Evolutionary conservation across 2,113 vertebrate genomes (phyloP).

Genomic region (Montifringilla adamsi): DNA sequence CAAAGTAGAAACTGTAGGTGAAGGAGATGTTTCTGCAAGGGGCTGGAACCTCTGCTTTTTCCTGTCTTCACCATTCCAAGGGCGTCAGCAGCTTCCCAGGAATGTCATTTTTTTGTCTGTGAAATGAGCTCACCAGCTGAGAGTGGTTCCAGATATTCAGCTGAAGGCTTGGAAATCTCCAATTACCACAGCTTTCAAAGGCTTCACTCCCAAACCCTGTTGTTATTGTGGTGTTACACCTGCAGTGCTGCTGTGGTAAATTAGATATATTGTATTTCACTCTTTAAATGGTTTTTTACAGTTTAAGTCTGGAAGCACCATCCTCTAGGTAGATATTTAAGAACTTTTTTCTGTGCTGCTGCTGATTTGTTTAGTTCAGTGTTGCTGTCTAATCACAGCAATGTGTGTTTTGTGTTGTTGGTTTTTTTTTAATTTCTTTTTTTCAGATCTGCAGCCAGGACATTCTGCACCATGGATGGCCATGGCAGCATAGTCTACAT

Average conservation of each 20-base stretch:
- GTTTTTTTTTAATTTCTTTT: not conserved
- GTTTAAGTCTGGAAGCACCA: not conserved
- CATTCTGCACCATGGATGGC: slow-evolving; percentile 97
- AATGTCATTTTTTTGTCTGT: not conserved
- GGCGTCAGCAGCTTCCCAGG: not conserved
- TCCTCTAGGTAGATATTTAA: not conserved
- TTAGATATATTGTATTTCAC: not conserved
- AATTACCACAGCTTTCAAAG: not conserved
- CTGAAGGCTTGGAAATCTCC: not conserved
- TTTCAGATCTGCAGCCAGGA: slow-evolving; percentile 86
- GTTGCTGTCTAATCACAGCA: not conserved
- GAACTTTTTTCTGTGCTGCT: not conserved
- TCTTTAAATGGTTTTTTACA: not conserved
- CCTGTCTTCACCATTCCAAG: not conserved
- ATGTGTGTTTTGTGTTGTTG: not conserved
- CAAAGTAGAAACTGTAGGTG: not conserved
- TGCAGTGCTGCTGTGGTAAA: not conserved
- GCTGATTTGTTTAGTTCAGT: not conserved
- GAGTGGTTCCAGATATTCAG: not conserved
- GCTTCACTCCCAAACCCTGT: not conserved
- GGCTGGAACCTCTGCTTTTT: not conserved
- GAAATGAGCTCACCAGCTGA: not conserved
- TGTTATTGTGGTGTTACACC: not conserved
- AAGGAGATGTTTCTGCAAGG: not conserved
- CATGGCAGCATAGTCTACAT: slow-evolving; percentile 91